A percentile compares a stretch with the other conserved stretches of the same genome.
Conservation (phyloP, 2,113 vertebrate species). For the Prochilodus magdalenae region DNA sequence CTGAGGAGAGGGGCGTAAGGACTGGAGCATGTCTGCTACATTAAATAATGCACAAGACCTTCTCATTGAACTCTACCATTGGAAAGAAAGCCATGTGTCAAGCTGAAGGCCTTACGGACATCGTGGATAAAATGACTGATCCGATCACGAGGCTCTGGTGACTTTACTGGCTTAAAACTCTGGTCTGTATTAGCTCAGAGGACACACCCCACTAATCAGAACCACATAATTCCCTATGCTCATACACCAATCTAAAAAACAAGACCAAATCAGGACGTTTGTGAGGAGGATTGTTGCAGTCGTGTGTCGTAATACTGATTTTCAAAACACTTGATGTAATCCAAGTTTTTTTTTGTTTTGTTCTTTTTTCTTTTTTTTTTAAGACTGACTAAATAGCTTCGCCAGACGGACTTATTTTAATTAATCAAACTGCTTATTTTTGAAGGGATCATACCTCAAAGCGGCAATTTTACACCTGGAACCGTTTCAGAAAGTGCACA, state of each 20-base stretch:
- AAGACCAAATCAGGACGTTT: conserved; percentile 20
- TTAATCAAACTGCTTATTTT: conserved; percentile 2
- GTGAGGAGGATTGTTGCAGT: background rate
- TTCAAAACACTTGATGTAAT: conserved; percentile 5
- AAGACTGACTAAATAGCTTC: background rate
- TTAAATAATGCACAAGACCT: conserved; percentile 60
- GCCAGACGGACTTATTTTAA: conserved; percentile 12
- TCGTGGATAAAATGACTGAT: conserved; percentile 45
- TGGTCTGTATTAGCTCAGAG: conserved; percentile 52
- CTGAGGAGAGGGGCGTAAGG: conserved; percentile 56
- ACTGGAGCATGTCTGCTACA: conserved; percentile 51
- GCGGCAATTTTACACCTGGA: conserved; percentile 25
- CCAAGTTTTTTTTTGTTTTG: too few species aligned
- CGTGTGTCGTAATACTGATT: background rate
- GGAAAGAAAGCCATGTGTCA: conserved; percentile 66
- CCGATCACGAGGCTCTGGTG: conserved; percentile 54
- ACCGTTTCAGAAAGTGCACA: conserved; percentile 23
- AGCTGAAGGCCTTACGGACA: conserved; percentile 44
- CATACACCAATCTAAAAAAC: conserved; percentile 7
- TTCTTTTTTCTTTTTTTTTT: too few species aligned
- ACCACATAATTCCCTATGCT: conserved; percentile 50
- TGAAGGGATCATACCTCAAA: conserved; percentile 17
- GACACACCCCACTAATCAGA: conserved; percentile 67
- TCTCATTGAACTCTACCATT: conserved; percentile 63
- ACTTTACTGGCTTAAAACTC: conserved; percentile 60